Base-by-base conservation (phyloP, 2,888 invertebrate genomes). In the Halocaridina rubra region DNA sequence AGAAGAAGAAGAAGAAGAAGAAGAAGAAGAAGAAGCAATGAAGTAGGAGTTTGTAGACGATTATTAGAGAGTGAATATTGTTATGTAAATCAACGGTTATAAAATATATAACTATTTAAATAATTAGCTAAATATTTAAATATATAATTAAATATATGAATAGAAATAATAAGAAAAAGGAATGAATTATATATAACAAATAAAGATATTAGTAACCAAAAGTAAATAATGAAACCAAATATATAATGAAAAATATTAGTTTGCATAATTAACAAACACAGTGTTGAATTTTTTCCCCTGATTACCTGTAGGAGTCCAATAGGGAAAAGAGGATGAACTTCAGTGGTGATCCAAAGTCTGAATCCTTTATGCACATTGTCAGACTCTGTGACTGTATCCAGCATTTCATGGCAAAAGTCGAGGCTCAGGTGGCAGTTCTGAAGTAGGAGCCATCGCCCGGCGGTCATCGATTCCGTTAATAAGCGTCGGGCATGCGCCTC, bases 381-480 rank as follows among this genome's bases (percentile, higher is more conserved):
- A 0, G 96, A 94, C 91, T 97, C 97, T 8, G 96, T 94, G 24
- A 98, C 92, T 88, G 96, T 95, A 88, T 97, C 96, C 93, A 98
- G 96, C 29, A 86, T 80, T 92, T 98, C 98, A 3, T 96, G 94
- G 90, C 97, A 97, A 91, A 98, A 98, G 3, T 97, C 96, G 27
- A 98, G 92, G 1, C 98, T 98, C n/a, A 98, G 92, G 91, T 98
- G 98, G 89, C 98, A 97, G 91, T 98, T 98, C 92, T 98, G 98
- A 7, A 98, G 92, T 10, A 98, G 92, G 0, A 98, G 96, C 98
- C 98, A 98, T 16, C 96, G 96, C 0, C 98, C 98, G 88, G 91
- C 91, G 2, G 90, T 88, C 95, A 96, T 96, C 0, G 95, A 94
- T 88, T 96, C 94, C 46, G 82, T 93, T 89, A 97, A 95, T 92